A percentile compares a stretch with the other conserved stretches of the same genome.
Evolutionary conservation across 1,140 invertebrate species (phyloP).

Genomic region (Trachymyrmex septentrionalis): DNA sequence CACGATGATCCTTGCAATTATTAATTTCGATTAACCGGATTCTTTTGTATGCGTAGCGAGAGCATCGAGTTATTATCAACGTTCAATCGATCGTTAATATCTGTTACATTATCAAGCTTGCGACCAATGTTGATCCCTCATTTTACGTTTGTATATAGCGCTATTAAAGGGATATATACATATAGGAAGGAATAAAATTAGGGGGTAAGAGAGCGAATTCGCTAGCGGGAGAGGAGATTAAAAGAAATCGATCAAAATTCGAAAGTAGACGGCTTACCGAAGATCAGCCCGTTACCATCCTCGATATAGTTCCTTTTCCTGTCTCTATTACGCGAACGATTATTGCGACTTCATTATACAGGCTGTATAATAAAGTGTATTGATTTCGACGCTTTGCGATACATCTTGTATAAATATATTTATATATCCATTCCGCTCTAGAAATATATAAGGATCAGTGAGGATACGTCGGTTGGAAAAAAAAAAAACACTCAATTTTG

Average conservation of each 20-base stretch:
- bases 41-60: slow-evolving; percentile 6
- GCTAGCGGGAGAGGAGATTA: slow-evolving; percentile 21
- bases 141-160: slow-evolving; percentile 60
- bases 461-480: slow-evolving; percentile 24
- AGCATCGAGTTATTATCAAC: slow-evolving; percentile 11
- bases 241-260: slow-evolving; percentile 48
- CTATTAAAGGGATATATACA: slow-evolving; percentile 25
- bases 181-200: slow-evolving; percentile 30
- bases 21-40: slow-evolving; percentile 20
- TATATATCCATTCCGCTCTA: slow-evolving; percentile 65
- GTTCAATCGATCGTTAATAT: neutral
- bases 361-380: slow-evolving; percentile 32
- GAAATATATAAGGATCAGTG: slow-evolving; percentile 66
- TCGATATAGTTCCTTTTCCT: slow-evolving; percentile 79
- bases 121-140: slow-evolving; percentile 41
- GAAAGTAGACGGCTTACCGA: slow-evolving; percentile 40
- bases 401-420: slow-evolving; percentile 61
- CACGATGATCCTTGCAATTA: neutral
- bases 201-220: slow-evolving; percentile 29
- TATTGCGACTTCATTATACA: slow-evolving; percentile 40
- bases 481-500: slow-evolving; percentile 6
- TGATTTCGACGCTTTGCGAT: slow-evolving; percentile 16
- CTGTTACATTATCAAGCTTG: slow-evolving; percentile 48
- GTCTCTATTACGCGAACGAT: slow-evolving; percentile 64
- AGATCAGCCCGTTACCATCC: slow-evolving; percentile 70